These are phyloP conservation scores for Carcina quercana DNA, from an alignment of 2,888 invertebrate species.

Conservation along the genomic window DNA sequence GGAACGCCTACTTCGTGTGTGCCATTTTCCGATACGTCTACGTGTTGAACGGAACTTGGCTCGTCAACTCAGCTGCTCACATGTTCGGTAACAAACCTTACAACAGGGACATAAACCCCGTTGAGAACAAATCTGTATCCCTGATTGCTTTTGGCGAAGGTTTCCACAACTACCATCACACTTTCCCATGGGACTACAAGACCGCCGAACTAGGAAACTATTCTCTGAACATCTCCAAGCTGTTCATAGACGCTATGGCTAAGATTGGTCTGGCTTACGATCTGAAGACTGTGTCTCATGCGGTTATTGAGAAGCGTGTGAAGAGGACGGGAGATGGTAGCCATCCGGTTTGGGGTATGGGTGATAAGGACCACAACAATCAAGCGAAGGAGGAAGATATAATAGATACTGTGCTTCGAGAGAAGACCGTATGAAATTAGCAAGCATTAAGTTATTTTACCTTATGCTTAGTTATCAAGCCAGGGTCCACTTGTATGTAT, in stretches of 20 bases:
- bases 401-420: too few relatives aligned
- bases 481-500: too few relatives aligned
- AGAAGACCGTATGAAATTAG: too few relatives aligned
- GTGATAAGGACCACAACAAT: slow-evolving; percentile 67
- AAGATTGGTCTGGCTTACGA: slow-evolving; percentile 91
- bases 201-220: slow-evolving; percentile 84
- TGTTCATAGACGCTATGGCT: slow-evolving; percentile 86
- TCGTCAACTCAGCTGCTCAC: slow-evolving; percentile 93
- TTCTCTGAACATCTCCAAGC: slow-evolving; percentile 81
- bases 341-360: slow-evolving; percentile 85
- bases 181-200: slow-evolving; percentile 90
- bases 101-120: slow-evolving; percentile 82
- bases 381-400: slow-evolving; percentile 37
- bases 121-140: slow-evolving; percentile 79
- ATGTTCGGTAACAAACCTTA: slow-evolving; percentile 83
- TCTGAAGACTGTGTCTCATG: slow-evolving; percentile 83
- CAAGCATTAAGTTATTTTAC: too few relatives aligned
- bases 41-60: slow-evolving; percentile 89
- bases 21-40: slow-evolving; percentile 84
- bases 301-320: slow-evolving; percentile 81
- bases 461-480: too few relatives aligned
- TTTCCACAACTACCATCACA: slow-evolving; percentile 92
- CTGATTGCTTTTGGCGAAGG: slow-evolving; percentile 83
- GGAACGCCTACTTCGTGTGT: slow-evolving; percentile 79
- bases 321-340: slow-evolving; percentile 84